Conservation (phyloP, 2,113 vertebrate genomes). For the Psilopsiagon aurifrons region DNA sequence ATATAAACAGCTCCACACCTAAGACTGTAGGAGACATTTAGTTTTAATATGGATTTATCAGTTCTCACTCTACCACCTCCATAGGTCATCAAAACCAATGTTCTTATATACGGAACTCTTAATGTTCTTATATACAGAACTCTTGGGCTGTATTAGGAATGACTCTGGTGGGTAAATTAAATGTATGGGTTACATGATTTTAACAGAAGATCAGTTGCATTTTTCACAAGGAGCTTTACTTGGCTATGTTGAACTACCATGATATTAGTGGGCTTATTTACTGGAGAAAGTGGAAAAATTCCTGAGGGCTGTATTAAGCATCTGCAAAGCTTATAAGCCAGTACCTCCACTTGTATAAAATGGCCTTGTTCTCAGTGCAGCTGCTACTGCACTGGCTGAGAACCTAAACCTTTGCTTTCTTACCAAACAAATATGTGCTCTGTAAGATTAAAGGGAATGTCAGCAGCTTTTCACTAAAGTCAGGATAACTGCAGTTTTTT, state of each 20-base stretch:
- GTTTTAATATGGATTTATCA: neutral
- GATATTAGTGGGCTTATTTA: neutral
- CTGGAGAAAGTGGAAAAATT: neutral
- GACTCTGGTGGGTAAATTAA: neutral
- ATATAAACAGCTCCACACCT: neutral
- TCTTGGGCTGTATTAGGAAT: neutral
- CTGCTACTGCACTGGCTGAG: neutral
- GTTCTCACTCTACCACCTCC: neutral
- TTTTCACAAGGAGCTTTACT: neutral
- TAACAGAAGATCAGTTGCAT: neutral
- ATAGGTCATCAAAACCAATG: neutral
- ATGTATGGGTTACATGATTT: neutral
- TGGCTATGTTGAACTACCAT: neutral
- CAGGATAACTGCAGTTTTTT: neutral
- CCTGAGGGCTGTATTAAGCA: neutral
- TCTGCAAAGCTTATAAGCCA: neutral
- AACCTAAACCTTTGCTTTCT: neutral
- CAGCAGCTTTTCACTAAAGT: neutral
- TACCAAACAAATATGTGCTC: accelerated
- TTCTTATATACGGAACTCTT: neutral
- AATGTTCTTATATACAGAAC: neutral
- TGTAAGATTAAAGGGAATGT: neutral
- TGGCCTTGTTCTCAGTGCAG: neutral
- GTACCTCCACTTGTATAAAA: neutral
- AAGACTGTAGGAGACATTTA: neutral